Evolutionary conservation across 2,113 vertebrate species (phyloP).

Genomic region (Semnopithecus entellus): DNA sequence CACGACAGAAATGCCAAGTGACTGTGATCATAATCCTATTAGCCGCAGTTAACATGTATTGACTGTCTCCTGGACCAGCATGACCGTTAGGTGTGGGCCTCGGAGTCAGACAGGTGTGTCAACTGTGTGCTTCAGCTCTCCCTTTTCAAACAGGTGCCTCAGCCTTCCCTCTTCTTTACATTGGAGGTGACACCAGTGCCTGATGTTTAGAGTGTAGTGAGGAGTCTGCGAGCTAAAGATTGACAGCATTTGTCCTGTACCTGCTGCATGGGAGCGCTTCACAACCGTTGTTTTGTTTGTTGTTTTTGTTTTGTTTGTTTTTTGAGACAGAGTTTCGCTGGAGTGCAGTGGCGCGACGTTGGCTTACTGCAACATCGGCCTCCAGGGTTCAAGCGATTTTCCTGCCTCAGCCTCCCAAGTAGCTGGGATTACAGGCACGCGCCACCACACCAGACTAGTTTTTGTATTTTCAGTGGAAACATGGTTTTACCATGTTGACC

Average conservation of each 20-base stretch:
- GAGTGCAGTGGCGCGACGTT: accelerated
- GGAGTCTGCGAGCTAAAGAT: neutral
- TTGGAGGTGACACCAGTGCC: neutral
- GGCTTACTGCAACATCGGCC: too few species aligned
- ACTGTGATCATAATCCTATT: neutral
- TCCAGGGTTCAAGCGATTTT: too few species aligned
- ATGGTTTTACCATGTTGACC: too few species aligned
- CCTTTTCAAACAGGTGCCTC: neutral
- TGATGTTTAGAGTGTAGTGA: neutral
- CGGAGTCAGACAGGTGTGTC: neutral
- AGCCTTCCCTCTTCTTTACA: neutral
- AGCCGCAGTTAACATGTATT: neutral
- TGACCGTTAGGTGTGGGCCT: neutral
- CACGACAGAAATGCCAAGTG: neutral
- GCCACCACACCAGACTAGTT: too few species aligned
- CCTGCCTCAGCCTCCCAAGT: too few species aligned
- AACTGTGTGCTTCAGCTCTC: too few species aligned
- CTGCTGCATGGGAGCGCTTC: neutral
- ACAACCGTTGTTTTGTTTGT: too few species aligned
- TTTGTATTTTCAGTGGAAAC: too few species aligned
- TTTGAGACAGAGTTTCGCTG: too few species aligned
- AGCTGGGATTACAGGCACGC: too few species aligned
- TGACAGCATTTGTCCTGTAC: neutral
- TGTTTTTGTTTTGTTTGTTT: too few species aligned
- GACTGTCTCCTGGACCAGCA: neutral